Percentiles rank a stretch among this genome's conserved stretches.
phyloP scores from a whole-genome alignment of 2,113 vertebrate genomes.

The Colius striatus region DNA sequence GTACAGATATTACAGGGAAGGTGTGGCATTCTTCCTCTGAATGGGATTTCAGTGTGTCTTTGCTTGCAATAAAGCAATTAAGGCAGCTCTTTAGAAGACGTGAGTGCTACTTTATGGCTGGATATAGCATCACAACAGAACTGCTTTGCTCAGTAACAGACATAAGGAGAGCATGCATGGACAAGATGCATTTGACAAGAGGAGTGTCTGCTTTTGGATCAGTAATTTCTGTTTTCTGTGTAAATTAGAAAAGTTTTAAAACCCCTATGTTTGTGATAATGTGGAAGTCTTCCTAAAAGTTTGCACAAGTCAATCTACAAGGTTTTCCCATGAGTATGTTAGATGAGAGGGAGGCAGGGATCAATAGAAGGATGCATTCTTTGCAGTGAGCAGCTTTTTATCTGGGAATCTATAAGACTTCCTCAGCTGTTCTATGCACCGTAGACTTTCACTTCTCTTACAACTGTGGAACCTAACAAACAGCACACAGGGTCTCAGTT shows the following conservation, averaged over 20 bases:
- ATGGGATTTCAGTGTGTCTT: not conserved
- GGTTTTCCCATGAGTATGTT: not conserved
- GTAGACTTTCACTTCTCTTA: not conserved
- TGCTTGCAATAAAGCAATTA: not conserved
- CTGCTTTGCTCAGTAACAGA: not conserved
- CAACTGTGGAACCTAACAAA: not conserved
- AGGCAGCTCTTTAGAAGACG: not conserved
- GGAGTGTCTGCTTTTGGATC: not conserved
- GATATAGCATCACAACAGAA: not conserved
- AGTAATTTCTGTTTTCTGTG: not conserved
- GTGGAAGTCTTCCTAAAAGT: not conserved
- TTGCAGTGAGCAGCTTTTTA: not conserved
- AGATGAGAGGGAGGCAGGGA: not conserved
- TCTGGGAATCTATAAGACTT: not conserved
- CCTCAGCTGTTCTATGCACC: not conserved
- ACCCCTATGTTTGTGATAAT: not conserved
- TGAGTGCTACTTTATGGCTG: not conserved
- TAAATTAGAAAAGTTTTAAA: not conserved
- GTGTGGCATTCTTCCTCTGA: not conserved
- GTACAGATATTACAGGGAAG: not conserved
- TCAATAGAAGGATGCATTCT: not conserved
- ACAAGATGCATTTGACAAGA: too few relatives aligned
- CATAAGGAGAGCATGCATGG: not conserved
- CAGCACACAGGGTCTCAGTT: rapidly evolving
- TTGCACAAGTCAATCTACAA: not conserved